phyloP scores from a whole-genome alignment of 2,888 invertebrate genomes.

The Lacanobia oleracea region DNA sequence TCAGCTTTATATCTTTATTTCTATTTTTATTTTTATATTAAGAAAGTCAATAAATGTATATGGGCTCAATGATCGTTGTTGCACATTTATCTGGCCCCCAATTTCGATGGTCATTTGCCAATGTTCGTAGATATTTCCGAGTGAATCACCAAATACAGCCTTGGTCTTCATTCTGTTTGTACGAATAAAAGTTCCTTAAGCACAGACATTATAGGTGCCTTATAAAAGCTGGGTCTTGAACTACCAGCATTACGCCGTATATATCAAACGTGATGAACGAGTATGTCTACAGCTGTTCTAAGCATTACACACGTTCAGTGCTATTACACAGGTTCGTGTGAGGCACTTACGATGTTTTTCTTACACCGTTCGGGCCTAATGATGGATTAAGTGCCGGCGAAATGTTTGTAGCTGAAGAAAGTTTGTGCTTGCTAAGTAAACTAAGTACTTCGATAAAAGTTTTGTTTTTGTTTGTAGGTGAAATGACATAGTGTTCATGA shows the following conservation, averaged over 20 bases:
- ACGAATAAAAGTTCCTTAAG: neutral
- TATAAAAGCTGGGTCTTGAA: slow-evolving; percentile 2
- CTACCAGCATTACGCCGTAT: slow-evolving; percentile 16
- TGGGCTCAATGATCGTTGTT: too few species aligned
- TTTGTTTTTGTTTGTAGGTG: slow-evolving; percentile 1
- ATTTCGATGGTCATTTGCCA: neutral
- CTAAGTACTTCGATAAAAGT: slow-evolving; percentile 16
- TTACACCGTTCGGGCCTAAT: slow-evolving; percentile 25
- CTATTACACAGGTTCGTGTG: slow-evolving; percentile 22
- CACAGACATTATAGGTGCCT: neutral
- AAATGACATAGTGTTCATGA: slow-evolving; percentile 5
- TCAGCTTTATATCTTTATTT: too few species aligned
- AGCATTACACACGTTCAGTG: slow-evolving; percentile 74
- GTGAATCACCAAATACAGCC: too few species aligned
- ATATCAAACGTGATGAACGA: slow-evolving; percentile 39
- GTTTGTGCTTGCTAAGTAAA: slow-evolving; percentile 16
- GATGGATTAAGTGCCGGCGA: slow-evolving; percentile 35
- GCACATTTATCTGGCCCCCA: neutral
- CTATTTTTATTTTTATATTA: too few species aligned
- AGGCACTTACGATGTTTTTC: slow-evolving; percentile 38
- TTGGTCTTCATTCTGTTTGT: neutral
- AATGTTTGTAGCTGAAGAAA: slow-evolving; percentile 25
- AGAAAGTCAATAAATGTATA: too few species aligned
- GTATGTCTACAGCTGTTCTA: slow-evolving; percentile 71
- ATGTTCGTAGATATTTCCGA: neutral